Evolutionary conservation across 2,113 vertebrate genomes (phyloP).

Genomic region (Alligator sinensis): DNA sequence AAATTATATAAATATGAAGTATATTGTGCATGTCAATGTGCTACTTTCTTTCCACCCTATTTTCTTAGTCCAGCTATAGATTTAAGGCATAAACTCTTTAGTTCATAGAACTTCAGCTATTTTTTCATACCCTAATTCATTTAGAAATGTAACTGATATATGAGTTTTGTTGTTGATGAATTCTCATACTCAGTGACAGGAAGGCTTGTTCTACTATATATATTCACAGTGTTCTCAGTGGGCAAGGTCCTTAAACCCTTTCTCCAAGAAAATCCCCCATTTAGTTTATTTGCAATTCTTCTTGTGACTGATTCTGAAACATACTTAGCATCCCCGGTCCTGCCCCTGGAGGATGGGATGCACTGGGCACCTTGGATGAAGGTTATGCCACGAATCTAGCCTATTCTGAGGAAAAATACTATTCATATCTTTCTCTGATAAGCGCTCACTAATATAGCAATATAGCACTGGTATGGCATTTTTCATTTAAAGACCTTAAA

Average conservation of each 20-base stretch:
- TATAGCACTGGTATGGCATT: background rate
- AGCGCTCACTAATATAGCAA: background rate
- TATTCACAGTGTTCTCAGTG: background rate
- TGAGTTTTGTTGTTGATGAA: conserved; percentile 25
- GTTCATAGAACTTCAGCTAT: conserved; percentile 28
- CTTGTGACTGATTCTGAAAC: background rate
- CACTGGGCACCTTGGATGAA: background rate
- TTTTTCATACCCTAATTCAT: conserved; percentile 30
- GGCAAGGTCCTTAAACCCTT: conserved; percentile 31
- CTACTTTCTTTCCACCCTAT: background rate
- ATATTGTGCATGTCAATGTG: background rate
- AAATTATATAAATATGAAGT: background rate
- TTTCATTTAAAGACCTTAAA: background rate
- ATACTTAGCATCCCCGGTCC: background rate
- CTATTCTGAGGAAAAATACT: background rate
- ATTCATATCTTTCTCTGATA: background rate
- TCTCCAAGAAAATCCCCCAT: background rate
- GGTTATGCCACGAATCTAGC: background rate
- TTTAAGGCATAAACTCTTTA: background rate
- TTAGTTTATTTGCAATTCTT: background rate
- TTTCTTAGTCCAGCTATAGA: background rate
- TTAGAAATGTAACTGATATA: conserved; percentile 5
- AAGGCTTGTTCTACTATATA: background rate
- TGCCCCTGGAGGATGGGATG: background rate
- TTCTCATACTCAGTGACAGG: background rate